phyloP scores from a whole-genome alignment of 1,140 invertebrate species.

The Elysia chlorotica region DNA sequence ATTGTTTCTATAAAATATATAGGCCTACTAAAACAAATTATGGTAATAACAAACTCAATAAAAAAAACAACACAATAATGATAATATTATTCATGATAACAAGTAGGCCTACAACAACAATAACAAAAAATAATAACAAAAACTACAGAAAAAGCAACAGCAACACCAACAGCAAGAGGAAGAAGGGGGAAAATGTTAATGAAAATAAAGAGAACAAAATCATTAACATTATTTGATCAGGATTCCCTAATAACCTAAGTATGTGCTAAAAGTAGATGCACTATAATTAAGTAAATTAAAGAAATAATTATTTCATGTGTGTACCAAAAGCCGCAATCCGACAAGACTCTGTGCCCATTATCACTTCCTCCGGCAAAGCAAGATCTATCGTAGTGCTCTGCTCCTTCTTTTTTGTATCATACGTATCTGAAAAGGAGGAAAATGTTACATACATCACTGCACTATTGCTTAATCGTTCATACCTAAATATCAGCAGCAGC shows the following conservation, averaged over 20 bases:
- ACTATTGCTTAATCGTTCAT: too few relatives aligned
- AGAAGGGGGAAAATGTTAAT: too few relatives aligned
- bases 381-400: constrained; percentile 25
- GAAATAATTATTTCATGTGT: too few relatives aligned
- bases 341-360: constrained; percentile 24
- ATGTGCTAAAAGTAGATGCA: too few relatives aligned
- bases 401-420: constrained; percentile 7
- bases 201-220: too few relatives aligned
- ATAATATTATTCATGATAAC: background rate
- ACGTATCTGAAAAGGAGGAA: constrained; percentile 2
- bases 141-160: background rate
- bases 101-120: background rate
- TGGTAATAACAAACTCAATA: background rate
- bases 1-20: too few relatives aligned
- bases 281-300: too few relatives aligned
- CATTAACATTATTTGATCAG: too few relatives aligned
- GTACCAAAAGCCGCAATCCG: constrained; percentile 26
- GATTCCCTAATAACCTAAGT: too few relatives aligned
- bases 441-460: background rate
- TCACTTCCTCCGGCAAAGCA: constrained; percentile 22
- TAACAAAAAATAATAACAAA: background rate
- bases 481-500: too few relatives aligned
- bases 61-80: background rate
- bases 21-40: background rate
- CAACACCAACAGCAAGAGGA: too few relatives aligned